Evolutionary conservation across 2,797 vertebrate genomes (phyloP).

Genomic region (Leucoraja ocellata): DNA sequence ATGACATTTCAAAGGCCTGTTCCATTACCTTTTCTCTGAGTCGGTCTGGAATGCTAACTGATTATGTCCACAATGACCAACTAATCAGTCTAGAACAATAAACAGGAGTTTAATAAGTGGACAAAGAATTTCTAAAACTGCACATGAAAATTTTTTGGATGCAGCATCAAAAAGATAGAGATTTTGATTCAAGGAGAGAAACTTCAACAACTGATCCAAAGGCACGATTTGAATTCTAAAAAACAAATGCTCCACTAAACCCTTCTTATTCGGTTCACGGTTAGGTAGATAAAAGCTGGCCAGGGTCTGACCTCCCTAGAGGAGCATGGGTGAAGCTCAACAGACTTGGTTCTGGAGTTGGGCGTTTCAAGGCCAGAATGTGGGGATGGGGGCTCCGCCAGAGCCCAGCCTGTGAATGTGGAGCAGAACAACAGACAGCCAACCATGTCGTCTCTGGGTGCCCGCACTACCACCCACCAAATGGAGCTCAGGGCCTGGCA

Average conservation of each 20-base stretch:
- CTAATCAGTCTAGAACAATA: not conserved
- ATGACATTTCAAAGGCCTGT: not conserved
- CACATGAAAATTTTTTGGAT: not conserved
- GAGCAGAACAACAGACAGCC: too few relatives aligned
- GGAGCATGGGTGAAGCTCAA: too few relatives aligned
- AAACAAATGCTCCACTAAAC: not conserved
- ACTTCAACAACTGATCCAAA: constrained; percentile 3
- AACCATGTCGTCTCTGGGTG: too few relatives aligned
- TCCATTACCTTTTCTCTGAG: not conserved
- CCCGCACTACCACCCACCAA: too few relatives aligned
- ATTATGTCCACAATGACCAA: not conserved
- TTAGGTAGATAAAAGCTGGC: too few relatives aligned
- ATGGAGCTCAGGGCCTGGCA: too few relatives aligned
- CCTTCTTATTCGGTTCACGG: not conserved
- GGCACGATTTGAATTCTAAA: not conserved
- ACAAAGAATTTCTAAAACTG: not conserved
- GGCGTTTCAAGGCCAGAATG: too few relatives aligned
- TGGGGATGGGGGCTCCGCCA: too few relatives aligned
- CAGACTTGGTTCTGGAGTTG: too few relatives aligned
- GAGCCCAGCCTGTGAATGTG: too few relatives aligned
- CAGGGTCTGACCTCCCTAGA: too few relatives aligned
- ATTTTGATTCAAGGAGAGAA: not conserved
- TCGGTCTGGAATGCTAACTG: not conserved
- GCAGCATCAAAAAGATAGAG: not conserved
- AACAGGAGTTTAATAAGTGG: not conserved